phyloP scores from a whole-genome alignment of 2,888 invertebrate species.

The Metellina segmentata region DNA sequence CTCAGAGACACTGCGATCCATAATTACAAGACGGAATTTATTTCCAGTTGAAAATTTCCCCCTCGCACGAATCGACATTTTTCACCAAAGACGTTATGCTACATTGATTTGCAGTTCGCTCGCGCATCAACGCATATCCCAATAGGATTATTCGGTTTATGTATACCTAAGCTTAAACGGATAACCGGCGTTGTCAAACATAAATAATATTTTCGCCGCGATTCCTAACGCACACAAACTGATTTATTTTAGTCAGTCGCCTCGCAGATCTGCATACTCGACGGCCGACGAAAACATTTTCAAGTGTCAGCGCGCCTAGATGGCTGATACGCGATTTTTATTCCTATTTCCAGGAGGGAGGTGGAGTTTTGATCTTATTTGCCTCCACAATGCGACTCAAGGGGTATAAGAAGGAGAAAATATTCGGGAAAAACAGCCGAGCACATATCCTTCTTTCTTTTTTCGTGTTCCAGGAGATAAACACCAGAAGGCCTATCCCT shows the following conservation, averaged over 20 bases:
- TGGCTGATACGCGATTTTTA: conserved; percentile 20
- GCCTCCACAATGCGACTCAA: conserved; percentile 33
- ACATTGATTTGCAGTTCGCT: too few relatives aligned
- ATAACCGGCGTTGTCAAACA: not conserved
- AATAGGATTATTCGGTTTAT: not conserved
- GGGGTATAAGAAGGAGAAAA: conserved; percentile 34
- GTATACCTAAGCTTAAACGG: not conserved
- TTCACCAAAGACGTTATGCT: too few relatives aligned
- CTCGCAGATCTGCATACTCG: not conserved
- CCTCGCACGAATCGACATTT: too few relatives aligned
- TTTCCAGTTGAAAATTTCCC: too few relatives aligned
- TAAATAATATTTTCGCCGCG: not conserved
- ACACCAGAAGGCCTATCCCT: conserved; percentile 64
- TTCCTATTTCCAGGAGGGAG: not conserved
- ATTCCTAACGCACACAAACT: not conserved
- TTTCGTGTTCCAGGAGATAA: conserved; percentile 55
- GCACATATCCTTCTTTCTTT: conserved; percentile 34
- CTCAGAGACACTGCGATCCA: too few relatives aligned
- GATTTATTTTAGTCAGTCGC: not conserved
- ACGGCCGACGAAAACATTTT: conserved; percentile 7
- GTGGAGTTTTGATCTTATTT: conserved; percentile 45
- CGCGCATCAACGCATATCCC: not conserved
- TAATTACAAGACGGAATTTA: too few relatives aligned
- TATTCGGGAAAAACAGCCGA: conserved; percentile 58
- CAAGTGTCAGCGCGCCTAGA: conserved; percentile 1